These are phyloP conservation scores for Malurus cyaneus DNA, from an alignment of 2,113 vertebrate species.

Conservation along the genomic window DNA sequence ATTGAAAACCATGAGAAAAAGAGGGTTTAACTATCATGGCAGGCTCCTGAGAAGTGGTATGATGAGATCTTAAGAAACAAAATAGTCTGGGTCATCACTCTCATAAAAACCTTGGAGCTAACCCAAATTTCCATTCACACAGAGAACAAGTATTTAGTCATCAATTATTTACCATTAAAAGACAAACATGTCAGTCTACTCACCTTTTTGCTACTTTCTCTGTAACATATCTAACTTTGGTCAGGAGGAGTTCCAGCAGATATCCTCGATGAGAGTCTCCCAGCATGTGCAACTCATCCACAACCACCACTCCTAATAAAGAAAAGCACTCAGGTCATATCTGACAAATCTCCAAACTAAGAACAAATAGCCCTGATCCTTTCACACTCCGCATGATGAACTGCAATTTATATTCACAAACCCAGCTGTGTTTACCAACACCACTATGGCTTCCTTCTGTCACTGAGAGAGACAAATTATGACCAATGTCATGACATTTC, in stretches of 20 bases:
- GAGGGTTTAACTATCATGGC: neutral
- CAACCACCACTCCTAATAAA: conserved; percentile 88
- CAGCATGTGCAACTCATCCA: conserved; percentile 96
- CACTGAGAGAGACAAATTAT: neutral
- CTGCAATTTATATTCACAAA: neutral
- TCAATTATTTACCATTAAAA: neutral
- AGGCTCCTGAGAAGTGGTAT: neutral
- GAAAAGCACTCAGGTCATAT: neutral
- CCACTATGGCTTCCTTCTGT: neutral
- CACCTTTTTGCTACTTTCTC: conserved; percentile 80
- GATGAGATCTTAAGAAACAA: neutral
- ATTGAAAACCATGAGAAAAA: conserved; percentile 2
- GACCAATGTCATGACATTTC: neutral
- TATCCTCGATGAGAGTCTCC: conserved; percentile 93
- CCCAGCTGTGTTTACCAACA: neutral
- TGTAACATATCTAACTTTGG: conserved; percentile 89
- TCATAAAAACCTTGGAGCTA: neutral
- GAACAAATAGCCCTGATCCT: neutral
- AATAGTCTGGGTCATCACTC: neutral
- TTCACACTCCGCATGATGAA: neutral
- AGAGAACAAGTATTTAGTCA: neutral
- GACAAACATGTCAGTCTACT: conserved; percentile 4
- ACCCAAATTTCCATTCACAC: neutral
- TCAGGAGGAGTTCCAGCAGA: conserved; percentile 91
- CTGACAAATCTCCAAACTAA: neutral